A percentile compares a stretch with the other conserved stretches of the same genome.
phyloP scores from a whole-genome alignment of 2,113 vertebrate genomes.

The Charina bottae region DNA sequence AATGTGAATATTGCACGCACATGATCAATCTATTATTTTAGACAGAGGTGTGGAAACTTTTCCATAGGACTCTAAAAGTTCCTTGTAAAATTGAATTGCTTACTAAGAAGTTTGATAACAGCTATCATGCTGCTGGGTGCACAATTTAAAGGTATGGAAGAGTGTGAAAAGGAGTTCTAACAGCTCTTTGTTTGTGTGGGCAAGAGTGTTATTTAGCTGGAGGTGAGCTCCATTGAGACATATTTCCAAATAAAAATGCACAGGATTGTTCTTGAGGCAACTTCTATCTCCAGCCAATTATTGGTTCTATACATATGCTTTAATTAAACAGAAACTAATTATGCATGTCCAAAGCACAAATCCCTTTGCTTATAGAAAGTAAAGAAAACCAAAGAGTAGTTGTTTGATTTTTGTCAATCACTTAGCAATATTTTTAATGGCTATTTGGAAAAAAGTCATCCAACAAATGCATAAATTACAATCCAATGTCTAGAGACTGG shows the following conservation, averaged over 20 bases:
- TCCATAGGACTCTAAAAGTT: neutral
- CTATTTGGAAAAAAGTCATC: neutral
- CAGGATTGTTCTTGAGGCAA: neutral
- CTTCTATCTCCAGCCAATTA: neutral
- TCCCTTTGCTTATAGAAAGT: neutral
- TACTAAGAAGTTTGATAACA: neutral
- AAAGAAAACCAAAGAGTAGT: neutral
- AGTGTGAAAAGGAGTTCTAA: neutral
- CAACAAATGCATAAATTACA: neutral
- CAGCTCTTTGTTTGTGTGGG: neutral
- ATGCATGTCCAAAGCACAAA: neutral
- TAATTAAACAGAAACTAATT: neutral
- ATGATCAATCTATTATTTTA: neutral
- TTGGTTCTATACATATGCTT: neutral
- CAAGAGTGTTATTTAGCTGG: neutral
- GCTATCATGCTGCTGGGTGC: neutral
- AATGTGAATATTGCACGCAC: neutral
- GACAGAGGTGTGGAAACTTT: neutral
- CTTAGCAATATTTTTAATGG: neutral
- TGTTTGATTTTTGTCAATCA: neutral
- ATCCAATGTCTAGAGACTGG: no score
- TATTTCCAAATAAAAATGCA: neutral
- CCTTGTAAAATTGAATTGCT: neutral
- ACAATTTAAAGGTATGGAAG: neutral
- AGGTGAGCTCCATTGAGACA: neutral